Base-by-base conservation (phyloP, 1,140 invertebrate genomes). In the Saccostrea glomerata region DNA sequence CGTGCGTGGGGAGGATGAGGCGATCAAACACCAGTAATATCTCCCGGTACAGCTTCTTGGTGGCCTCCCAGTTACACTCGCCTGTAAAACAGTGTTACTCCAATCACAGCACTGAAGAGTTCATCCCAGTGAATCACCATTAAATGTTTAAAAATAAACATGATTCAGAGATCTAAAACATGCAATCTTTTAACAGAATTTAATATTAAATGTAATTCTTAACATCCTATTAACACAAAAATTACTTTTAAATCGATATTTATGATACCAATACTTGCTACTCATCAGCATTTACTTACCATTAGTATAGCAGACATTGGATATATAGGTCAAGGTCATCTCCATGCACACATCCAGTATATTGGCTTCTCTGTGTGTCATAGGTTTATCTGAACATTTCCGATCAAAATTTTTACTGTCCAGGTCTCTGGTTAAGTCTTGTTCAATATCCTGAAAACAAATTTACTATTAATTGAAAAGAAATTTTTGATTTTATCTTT, bases 1-100 rank as follows among this genome's bases (percentile, higher is more conserved):
- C 96, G 92, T 97, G 96, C 15, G 97, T 97, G 3, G 96, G 96
- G 84, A 98, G 94, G 87, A 98, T 96, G 70, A 97, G 94, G 91
- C 96, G 96, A 89, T 98, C 97, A 94, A 98, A 98, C 36, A 96
- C 95, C 66, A 94, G 92, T n/a, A 97, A 90, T 58, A 96, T 86
- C 92, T 96, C 93, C 93, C 95, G 86, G 96, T 94, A 94, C 95
- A 94, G 88, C 82, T 91, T 92, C 89, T 95, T 95, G n/a, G 94
- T 93, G 56, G 90, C 92, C 77, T 95, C 95, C 94, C 94, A 95
- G 77, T 95, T 91, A 11, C 96, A 89, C 77, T 91, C 89, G 83
- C 90, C 94, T 94, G 89, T 20, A 90, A 63, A 63, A 63, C 5
- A 63, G 58, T n/a, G 4, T 20, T 3, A 63, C 85, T 47, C 60